phyloP scores from a whole-genome alignment of 2,797 vertebrate species.

The Mus minutoides region DNA sequence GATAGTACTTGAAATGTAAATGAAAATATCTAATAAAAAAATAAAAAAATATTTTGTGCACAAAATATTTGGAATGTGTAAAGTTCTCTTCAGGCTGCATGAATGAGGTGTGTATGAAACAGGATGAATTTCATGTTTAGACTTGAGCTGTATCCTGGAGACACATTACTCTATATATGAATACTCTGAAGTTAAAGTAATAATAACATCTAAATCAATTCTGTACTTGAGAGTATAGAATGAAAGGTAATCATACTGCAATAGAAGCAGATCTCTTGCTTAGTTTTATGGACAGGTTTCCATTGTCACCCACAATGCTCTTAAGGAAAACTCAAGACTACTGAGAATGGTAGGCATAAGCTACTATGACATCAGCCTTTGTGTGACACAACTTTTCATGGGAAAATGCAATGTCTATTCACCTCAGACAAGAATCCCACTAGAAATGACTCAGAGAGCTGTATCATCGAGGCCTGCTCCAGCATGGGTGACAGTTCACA shows the following conservation, averaged over 20 bases:
- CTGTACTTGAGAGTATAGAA: background rate
- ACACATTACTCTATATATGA: background rate
- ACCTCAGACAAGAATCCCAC: background rate
- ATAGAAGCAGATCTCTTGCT: background rate
- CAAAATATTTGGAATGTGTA: background rate
- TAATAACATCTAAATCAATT: background rate
- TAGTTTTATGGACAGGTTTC: background rate
- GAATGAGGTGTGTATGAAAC: background rate
- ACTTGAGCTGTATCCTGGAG: background rate
- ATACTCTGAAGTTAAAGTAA: background rate
- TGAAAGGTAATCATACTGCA: background rate
- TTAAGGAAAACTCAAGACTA: background rate
- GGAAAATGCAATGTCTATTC: background rate
- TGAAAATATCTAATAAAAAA: too few relatives aligned
- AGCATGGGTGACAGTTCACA: background rate
- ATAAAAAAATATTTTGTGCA: too few relatives aligned
- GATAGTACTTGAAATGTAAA: too few relatives aligned
- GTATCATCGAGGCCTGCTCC: background rate
- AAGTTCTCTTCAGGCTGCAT: background rate
- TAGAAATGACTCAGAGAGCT: background rate
- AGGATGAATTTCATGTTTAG: background rate
- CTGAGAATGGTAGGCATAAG: too few relatives aligned
- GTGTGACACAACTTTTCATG: background rate
- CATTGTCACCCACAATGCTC: background rate
- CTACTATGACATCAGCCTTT: background rate